Evolutionary conservation across 1,140 invertebrate genomes (phyloP).

Genomic region (Brachionus paranguensis): DNA sequence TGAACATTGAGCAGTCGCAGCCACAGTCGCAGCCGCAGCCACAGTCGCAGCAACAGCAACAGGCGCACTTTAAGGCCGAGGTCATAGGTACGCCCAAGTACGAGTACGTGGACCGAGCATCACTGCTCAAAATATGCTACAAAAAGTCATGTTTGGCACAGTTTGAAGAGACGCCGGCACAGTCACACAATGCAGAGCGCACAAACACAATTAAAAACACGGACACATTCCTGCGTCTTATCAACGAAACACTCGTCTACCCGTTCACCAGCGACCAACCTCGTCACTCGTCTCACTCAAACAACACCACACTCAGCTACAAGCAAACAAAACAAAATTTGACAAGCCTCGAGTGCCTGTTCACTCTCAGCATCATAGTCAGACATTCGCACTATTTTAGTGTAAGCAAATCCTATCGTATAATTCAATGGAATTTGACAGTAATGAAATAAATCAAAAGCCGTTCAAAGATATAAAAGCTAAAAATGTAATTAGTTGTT

Average conservation of each 20-base stretch:
- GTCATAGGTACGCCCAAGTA: background rate
- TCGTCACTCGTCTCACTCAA: too few relatives aligned
- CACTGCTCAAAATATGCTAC: background rate
- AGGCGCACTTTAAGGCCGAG: background rate
- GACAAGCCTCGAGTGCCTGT: background rate
- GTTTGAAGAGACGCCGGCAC: too few relatives aligned
- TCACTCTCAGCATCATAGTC: background rate
- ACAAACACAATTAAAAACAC: background rate
- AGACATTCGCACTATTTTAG: constrained; percentile 17
- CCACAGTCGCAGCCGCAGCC: background rate
- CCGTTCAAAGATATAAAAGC: background rate
- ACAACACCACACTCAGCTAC: background rate
- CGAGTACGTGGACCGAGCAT: background rate
- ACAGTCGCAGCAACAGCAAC: too few relatives aligned
- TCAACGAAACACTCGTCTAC: constrained; percentile 7
- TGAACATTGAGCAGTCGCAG: background rate
- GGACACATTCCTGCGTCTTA: background rate
- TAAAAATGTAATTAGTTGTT: background rate
- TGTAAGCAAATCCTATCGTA: background rate
- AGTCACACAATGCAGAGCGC: too few relatives aligned
- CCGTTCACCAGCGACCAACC: background rate
- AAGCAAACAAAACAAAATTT: background rate
- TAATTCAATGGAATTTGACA: background rate
- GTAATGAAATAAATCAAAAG: constrained; percentile 1
- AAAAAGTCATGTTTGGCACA: background rate